A percentile compares a stretch with the other conserved stretches of the same genome.
phyloP scores from a whole-genome alignment of 2,113 vertebrate genomes.

The Cyanistes caeruleus region DNA sequence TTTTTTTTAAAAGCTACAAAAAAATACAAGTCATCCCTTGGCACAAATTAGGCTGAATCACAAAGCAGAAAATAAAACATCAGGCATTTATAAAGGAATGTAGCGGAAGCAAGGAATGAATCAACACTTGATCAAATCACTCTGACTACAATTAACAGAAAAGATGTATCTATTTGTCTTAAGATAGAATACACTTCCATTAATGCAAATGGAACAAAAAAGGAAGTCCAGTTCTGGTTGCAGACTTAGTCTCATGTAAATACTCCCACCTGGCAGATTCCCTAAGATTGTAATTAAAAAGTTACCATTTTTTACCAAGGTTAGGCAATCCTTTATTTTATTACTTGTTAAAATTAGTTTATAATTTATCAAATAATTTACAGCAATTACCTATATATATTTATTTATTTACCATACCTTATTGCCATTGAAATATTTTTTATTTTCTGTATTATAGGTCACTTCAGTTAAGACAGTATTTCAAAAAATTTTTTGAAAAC shows the following conservation, averaged over 20 bases:
- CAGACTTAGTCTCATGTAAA: not conserved
- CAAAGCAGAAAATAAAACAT: not conserved
- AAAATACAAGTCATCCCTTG: not conserved
- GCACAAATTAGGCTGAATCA: not conserved
- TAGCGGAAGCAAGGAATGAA: not conserved
- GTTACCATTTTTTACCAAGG: not conserved
- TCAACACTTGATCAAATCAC: not conserved
- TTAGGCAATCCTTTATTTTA: not conserved
- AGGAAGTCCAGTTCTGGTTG: not conserved
- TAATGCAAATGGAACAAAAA: not conserved
- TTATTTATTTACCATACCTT: not conserved
- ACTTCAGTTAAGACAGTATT: not conserved
- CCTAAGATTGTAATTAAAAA: not conserved
- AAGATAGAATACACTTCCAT: not conserved
- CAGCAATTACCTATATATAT: not conserved
- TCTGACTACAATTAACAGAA: not conserved
- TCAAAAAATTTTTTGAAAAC: not conserved
- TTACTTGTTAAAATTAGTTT: not conserved
- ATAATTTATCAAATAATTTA: not conserved
- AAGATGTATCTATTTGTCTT: not conserved
- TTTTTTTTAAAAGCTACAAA: not conserved
- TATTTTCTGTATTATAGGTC: not conserved
- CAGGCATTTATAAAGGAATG: not conserved
- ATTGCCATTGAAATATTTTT: not conserved
- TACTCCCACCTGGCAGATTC: not conserved